These are phyloP conservation scores for Habropoda laboriosa DNA, from an alignment of 1,140 invertebrate genomes.

Conservation along the genomic window DNA sequence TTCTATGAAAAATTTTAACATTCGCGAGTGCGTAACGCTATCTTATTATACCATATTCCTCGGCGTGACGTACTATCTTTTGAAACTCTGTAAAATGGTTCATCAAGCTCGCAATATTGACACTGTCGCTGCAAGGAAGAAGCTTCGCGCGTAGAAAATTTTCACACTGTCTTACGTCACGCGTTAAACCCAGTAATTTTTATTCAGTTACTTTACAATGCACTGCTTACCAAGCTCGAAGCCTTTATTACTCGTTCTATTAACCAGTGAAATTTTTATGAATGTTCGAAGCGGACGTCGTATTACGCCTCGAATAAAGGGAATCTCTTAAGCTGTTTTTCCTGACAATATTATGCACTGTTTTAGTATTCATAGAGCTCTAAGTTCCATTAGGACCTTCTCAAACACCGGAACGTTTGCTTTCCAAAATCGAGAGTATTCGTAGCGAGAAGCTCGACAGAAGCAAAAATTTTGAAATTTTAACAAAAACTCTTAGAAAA, in stretches of 20 bases:
- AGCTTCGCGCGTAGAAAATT: neutral
- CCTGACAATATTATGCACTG: neutral
- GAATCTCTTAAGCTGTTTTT: neutral
- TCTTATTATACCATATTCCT: slow-evolving; percentile 2
- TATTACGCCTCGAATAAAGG: neutral
- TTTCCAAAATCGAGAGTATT: slow-evolving; percentile 14
- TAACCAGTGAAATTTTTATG: neutral
- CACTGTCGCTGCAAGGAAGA: neutral
- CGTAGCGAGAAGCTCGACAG: neutral
- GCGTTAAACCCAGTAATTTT: neutral
- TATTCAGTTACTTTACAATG: neutral
- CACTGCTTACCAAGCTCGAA: neutral
- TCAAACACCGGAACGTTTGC: slow-evolving; percentile 20
- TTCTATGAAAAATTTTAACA: neutral
- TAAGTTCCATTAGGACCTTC: slow-evolving; percentile 17
- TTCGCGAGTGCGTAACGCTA: neutral
- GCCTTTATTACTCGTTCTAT: too few species aligned
- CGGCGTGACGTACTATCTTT: neutral
- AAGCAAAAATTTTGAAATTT: neutral
- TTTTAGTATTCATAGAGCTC: slow-evolving; percentile 23
- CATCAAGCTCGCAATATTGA: neutral
- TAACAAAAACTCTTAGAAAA: too few species aligned
- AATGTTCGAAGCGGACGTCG: neutral
- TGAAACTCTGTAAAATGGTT: neutral
- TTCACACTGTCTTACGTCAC: neutral